These are phyloP conservation scores for Megathymus violae DNA, from an alignment of 1,140 invertebrate genomes.

Conservation along the genomic window DNA sequence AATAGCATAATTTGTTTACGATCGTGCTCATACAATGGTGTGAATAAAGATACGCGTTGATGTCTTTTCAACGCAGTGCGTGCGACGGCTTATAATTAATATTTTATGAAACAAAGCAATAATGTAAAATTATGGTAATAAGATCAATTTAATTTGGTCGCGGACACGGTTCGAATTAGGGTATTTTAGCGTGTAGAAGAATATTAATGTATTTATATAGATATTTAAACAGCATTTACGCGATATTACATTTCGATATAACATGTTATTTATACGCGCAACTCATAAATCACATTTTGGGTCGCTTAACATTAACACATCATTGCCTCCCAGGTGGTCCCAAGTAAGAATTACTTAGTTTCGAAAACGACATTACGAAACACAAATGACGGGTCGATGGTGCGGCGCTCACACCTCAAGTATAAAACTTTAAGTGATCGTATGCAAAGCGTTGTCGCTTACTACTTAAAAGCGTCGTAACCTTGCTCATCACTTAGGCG, in stretches of 20 bases:
- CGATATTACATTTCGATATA: constrained; percentile 44
- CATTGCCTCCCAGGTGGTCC: constrained; percentile 32
- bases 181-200: constrained; percentile 34
- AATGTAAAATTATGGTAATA: constrained; percentile 3
- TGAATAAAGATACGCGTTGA: constrained; percentile 50
- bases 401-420: constrained; percentile 32
- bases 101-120: not conserved
- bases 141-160: constrained; percentile 21
- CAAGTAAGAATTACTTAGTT: constrained; percentile 36
- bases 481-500: constrained; percentile 34
- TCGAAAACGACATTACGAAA: constrained; percentile 39
- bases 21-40: constrained; percentile 1
- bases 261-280: constrained; percentile 33
- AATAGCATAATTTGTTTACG: not conserved
- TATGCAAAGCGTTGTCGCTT: constrained; percentile 37
- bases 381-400: constrained; percentile 25
- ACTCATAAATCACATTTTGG: constrained; percentile 27
- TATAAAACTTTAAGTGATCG: constrained; percentile 50
- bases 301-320: constrained; percentile 27
- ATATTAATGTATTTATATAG: constrained; percentile 34
- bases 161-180: constrained; percentile 19
- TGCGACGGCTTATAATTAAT: constrained; percentile 12
- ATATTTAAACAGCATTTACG: constrained; percentile 43
- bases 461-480: constrained; percentile 21
- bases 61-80: constrained; percentile 53